Evolutionary conservation across 2,888 invertebrate genomes (phyloP).

Genomic region (Pseudolycoriella hygida): DNA sequence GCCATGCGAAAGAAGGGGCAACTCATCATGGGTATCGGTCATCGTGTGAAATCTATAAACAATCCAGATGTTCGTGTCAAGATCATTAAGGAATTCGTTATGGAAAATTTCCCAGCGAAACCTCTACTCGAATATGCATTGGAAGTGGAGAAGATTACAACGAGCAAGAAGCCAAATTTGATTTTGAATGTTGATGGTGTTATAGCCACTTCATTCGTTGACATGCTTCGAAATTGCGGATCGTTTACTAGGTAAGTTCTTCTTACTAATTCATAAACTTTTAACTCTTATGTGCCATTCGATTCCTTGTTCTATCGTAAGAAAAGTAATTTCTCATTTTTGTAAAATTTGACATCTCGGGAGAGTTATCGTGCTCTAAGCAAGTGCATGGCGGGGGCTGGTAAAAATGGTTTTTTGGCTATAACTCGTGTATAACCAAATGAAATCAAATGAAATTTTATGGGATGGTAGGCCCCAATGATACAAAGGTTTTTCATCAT

Average conservation of each 20-base stretch:
- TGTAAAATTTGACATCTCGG: too few relatives aligned
- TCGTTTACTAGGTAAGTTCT: constrained; percentile 77
- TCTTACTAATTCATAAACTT: too few relatives aligned
- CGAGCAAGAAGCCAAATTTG: constrained; percentile 98
- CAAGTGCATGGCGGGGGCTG: too few relatives aligned
- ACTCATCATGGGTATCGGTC: constrained; percentile 98
- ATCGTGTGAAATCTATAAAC: constrained; percentile 80
- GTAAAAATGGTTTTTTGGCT: too few relatives aligned
- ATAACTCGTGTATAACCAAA: too few relatives aligned
- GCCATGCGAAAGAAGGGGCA: constrained; percentile 92
- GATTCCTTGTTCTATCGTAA: constrained; percentile 1
- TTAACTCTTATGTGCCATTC: neutral
- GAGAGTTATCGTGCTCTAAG: too few relatives aligned
- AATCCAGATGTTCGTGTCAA: constrained; percentile 98
- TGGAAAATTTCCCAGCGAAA: constrained; percentile 82
- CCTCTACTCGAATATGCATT: constrained; percentile 91
- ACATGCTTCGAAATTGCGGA: constrained; percentile 84
- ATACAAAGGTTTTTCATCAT: too few relatives aligned
- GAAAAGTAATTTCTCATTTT: too few relatives aligned
- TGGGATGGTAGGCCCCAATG: too few relatives aligned
- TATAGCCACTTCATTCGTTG: constrained; percentile 94
- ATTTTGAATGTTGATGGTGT: constrained; percentile 98
- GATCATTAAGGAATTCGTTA: constrained; percentile 88
- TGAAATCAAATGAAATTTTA: too few relatives aligned
- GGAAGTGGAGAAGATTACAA: constrained; percentile 97